Evolutionary conservation across 1,140 invertebrate species (phyloP).

Genomic region (Bombus polaris): DNA sequence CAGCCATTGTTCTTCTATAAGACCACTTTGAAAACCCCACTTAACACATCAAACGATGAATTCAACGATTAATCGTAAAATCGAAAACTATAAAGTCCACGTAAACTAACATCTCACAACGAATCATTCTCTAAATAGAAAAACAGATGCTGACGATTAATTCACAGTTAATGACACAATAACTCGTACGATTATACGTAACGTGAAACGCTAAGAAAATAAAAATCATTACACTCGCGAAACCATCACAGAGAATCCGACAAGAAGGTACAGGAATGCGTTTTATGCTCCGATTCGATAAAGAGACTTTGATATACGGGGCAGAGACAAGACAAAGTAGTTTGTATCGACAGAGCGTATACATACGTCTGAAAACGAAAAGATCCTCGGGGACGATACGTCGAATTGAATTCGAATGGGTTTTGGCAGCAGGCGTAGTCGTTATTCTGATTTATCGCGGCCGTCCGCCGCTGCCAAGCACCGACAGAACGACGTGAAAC

Average conservation of each 20-base stretch:
- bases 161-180: too few species aligned
- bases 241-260: too few species aligned
- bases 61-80: too few species aligned
- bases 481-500: conserved; percentile 48
- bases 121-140: too few species aligned
- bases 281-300: neutral
- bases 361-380: conserved; percentile 4
- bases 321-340: neutral
- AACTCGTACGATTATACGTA: too few species aligned
- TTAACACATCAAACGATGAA: neutral
- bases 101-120: too few species aligned
- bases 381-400: conserved; percentile 36
- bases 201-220: too few species aligned
- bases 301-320: neutral
- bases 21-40: neutral
- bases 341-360: conserved; percentile 19
- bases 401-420: conserved; percentile 63
- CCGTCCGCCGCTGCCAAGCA: conserved; percentile 21
- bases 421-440: conserved; percentile 62
- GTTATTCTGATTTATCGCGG: conserved; percentile 64
- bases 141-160: too few species aligned
- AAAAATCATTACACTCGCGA: too few species aligned
- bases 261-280: too few species aligned
- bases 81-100: neutral
- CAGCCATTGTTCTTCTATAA: neutral